Evolutionary conservation across 2,888 invertebrate species (phyloP).

Genomic region (Acleris emargana): DNA sequence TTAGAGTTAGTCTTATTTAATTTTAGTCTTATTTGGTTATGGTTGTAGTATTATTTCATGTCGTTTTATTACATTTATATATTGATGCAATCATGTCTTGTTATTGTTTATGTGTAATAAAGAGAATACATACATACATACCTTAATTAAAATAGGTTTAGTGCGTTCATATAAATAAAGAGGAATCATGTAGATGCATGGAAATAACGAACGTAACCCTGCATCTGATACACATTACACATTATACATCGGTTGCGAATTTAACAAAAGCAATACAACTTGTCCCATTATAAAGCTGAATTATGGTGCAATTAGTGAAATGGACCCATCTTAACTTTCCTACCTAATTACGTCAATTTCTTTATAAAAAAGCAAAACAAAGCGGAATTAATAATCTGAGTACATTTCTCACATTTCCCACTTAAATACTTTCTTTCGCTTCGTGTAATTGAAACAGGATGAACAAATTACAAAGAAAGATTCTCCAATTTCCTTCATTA

Average conservation of each 20-base stretch:
- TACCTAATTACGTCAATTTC: slow-evolving; percentile 27
- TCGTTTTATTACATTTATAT: no score
- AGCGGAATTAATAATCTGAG: slow-evolving; percentile 28
- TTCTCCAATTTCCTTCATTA: slow-evolving; percentile 36
- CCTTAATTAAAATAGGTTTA: no score
- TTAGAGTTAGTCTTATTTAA: no score
- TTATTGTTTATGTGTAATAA: no score
- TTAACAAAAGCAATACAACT: slow-evolving; percentile 24
- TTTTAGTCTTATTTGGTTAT: no score
- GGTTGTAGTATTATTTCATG: no score
- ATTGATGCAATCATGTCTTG: no score
- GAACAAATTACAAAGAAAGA: slow-evolving; percentile 35
- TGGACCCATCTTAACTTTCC: slow-evolving; percentile 34
- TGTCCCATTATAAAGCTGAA: slow-evolving; percentile 22
- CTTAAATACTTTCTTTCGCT: slow-evolving; percentile 35
- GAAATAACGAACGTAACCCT: no score
- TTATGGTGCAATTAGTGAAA: slow-evolving; percentile 33
- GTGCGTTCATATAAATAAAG: no score
- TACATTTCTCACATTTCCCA: slow-evolving; percentile 30
- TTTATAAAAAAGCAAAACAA: slow-evolving; percentile 29
- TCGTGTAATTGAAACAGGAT: slow-evolving; percentile 36
- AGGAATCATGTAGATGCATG: no score
- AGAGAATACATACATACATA: no score
- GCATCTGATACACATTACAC: no score
- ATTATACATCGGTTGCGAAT: neutral